A percentile compares a stretch with the other conserved stretches of the same genome.
Evolutionary conservation across 2,797 vertebrate genomes (phyloP).

Genomic region (Discoglossus pictus): DNA sequence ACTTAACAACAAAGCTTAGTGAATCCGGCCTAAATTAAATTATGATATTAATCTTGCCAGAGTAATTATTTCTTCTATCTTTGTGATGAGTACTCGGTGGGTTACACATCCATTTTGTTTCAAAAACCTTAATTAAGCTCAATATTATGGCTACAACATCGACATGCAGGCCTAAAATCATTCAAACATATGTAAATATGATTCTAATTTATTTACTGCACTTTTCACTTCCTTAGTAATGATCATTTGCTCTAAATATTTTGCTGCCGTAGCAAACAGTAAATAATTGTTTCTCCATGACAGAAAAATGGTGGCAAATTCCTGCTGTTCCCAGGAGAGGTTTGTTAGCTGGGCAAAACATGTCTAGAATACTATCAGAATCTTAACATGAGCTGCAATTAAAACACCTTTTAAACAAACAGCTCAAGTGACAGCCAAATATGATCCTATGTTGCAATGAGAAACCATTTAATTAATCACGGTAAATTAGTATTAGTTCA

Average conservation of each 20-base stretch:
- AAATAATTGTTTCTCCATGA: constrained; percentile 18
- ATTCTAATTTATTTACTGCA: too few relatives aligned
- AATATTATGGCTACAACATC: too few relatives aligned
- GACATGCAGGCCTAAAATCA: too few relatives aligned
- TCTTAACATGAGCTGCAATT: constrained; percentile 4
- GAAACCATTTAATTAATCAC: neutral
- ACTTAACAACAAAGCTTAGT: too few relatives aligned
- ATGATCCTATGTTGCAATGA: neutral
- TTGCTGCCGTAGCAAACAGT: constrained; percentile 10
- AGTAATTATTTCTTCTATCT: too few relatives aligned
- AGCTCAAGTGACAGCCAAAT: neutral
- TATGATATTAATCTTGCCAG: too few relatives aligned
- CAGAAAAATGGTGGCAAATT: constrained; percentile 36
- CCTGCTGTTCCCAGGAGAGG: constrained; percentile 28
- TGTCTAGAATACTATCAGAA: constrained; percentile 5
- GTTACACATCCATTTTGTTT: too few relatives aligned
- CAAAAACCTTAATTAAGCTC: too few relatives aligned
- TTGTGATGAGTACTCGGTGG: too few relatives aligned
- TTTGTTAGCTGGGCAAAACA: constrained; percentile 35
- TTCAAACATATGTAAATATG: too few relatives aligned
- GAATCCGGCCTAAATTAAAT: too few relatives aligned
- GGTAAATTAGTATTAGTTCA: neutral
- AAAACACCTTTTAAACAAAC: neutral
- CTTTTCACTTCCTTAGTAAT: too few relatives aligned
- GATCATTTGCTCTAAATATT: constrained; percentile 24